Percentiles rank a stretch among this genome's conserved stretches.
phyloP scores from a whole-genome alignment of 2,113 vertebrate species.

The Cryptotis parvus region DNA sequence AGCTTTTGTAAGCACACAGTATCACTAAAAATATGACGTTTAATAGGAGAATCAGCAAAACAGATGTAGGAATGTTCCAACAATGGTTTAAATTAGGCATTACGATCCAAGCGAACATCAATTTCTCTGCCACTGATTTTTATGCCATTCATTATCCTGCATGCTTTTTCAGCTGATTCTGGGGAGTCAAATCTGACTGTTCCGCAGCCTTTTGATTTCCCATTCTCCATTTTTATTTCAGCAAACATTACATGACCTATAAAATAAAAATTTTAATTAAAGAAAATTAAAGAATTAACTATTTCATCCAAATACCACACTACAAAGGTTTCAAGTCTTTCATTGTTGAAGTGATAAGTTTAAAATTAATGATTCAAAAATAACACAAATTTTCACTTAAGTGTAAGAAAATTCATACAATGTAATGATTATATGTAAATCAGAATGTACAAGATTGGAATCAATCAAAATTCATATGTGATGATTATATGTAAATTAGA shows the following conservation, averaged over 20 bases:
- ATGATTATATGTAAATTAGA: conserved; percentile 20
- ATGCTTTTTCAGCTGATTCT: conserved; percentile 98
- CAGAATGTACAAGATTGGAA: conserved; percentile 34
- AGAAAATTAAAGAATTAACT: conserved; percentile 76
- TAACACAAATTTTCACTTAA: conserved; percentile 13
- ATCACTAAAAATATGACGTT: conserved; percentile 92
- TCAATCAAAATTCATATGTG: conserved; percentile 44
- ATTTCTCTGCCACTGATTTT: conserved; percentile 99
- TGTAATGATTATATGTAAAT: conserved; percentile 32
- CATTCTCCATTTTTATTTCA: conserved; percentile 99
- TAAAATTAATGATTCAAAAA: conserved; percentile 55
- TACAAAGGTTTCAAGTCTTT: conserved; percentile 65
- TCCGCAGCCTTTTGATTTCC: conserved; percentile 98
- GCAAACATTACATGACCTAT: conserved; percentile 98
- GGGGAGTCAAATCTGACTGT: conserved; percentile 97
- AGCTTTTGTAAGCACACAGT: conserved; percentile 87
- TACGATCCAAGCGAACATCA: conserved; percentile 97
- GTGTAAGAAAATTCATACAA: conserved; percentile 34
- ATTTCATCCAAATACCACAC: conserved; percentile 65
- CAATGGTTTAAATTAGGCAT: conserved; percentile 91
- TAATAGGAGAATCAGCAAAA: conserved; percentile 96
- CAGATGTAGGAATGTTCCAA: conserved; percentile 90
- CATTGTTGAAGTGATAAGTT: not conserved
- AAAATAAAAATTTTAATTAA: conserved; percentile 76
- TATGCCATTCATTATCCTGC: conserved; percentile 98